Base-by-base conservation (phyloP, 2,888 invertebrate species). In the Drosophila meridiana region DNA sequence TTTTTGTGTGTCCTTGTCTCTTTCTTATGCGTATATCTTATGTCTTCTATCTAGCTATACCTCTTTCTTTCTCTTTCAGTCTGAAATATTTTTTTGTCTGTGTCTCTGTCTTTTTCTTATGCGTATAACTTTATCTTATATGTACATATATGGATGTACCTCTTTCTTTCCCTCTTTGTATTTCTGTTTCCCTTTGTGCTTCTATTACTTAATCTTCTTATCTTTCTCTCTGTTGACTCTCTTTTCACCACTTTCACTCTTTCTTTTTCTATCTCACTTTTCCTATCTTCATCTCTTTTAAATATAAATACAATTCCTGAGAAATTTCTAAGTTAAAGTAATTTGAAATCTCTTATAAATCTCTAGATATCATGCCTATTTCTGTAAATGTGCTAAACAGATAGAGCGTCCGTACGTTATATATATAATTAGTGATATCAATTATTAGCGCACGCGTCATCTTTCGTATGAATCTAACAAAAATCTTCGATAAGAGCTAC, bases 401-500 rank as follows among this genome's bases (percentile, higher is more conserved):
- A 40, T 30, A 28, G 30, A 28, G 38, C 0, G 14, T 28, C 8
- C 14, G 3, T 5, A 42, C 20, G 2, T 11, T 13, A 47, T 11
- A 6, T 3, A 28, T 28, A 20, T 53, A 36, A 28, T 8, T 28
- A n/a, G 11, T 4, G 13, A 20, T 45, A 57, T 58, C 30, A 42
- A 56, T 48, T 59, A 32, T 8, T 6, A 36, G 40, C 36, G 40
- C 26, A 2, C 30, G 32, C 58, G 57, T 64, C 67, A 76, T 55
- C 52, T 57, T 60, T 50, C 20, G 56, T 52, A 48, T 38, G 28
- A 68, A 60, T 60, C 57, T 43, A 56, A 52, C 59, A 42, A 30
- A 14, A 40, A 76, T 72, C 50, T 42, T 8, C 45, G 80, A 78
- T 76, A 76, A 66, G 64, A 42, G 76, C 52, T 55, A 43, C 34